Conservation (phyloP, 2,888 invertebrate species). For the Philereme transversata region DNA sequence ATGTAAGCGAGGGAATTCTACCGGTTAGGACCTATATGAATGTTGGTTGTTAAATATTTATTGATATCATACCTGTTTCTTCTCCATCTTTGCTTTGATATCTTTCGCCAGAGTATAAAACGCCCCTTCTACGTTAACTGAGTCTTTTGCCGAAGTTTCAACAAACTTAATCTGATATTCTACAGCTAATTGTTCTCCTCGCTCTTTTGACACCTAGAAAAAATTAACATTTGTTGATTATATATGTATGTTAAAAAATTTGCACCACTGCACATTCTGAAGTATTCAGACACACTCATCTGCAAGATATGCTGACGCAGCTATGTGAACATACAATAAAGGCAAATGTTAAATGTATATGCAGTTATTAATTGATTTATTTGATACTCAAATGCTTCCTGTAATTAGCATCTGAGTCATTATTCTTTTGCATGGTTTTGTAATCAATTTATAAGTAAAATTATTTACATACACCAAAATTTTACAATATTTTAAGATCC, state of each 20-base stretch:
- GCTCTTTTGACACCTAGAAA: constrained; percentile 93
- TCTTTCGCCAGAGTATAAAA: constrained; percentile 98
- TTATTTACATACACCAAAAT: not conserved
- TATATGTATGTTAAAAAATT: too few relatives aligned
- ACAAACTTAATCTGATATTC: constrained; percentile 99
- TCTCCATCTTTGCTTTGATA: constrained; percentile 99
- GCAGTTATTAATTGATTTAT: not conserved
- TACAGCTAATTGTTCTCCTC: constrained; percentile 97
- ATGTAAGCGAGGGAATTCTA: too few relatives aligned
- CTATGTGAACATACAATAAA: not conserved
- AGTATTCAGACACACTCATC: too few relatives aligned
- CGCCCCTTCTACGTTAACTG: constrained; percentile 98
- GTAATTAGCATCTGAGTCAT: constrained; percentile 18
- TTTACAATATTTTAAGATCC: not conserved
- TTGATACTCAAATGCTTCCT: constrained; percentile 20
- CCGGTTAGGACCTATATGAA: too few relatives aligned
- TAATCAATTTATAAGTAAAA: not conserved
- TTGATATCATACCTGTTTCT: constrained; percentile 91
- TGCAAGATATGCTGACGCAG: too few relatives aligned
- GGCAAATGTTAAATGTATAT: not conserved
- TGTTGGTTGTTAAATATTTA: not conserved
- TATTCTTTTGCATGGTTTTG: not conserved
- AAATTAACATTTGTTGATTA: constrained; percentile 1
- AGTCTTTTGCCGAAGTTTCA: constrained; percentile 99
- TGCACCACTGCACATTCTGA: too few relatives aligned